phyloP scores from a whole-genome alignment of 2,888 invertebrate species.

The Andrena chrysosceles region DNA sequence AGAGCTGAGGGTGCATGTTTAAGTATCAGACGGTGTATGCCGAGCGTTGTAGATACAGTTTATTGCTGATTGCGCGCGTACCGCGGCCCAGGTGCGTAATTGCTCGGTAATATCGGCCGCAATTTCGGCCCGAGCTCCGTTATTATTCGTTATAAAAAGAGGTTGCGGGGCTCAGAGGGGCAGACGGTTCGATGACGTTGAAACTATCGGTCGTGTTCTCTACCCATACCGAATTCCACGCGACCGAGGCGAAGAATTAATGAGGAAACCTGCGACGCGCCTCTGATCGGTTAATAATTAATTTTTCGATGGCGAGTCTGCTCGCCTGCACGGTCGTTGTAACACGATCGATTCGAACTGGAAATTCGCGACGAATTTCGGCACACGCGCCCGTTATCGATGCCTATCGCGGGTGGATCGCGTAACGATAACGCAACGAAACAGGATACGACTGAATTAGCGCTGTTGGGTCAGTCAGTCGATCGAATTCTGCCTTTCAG shows the following conservation, averaged over 20 bases:
- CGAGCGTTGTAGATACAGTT: not conserved
- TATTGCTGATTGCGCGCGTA: not conserved
- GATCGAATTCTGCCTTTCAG: not conserved
- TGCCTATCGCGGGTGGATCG: conserved; percentile 5
- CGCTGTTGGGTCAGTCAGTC: not conserved
- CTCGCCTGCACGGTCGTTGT: too few relatives aligned
- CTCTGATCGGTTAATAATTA: too few relatives aligned
- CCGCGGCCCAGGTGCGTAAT: conserved; percentile 12
- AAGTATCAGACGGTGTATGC: not conserved
- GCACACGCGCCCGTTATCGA: not conserved
- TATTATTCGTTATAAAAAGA: conserved; percentile 30
- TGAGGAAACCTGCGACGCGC: too few relatives aligned
- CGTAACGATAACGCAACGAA: conserved; percentile 16
- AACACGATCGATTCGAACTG: too few relatives aligned
- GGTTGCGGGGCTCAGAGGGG: not conserved
- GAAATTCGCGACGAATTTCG: not conserved
- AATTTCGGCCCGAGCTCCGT: conserved; percentile 15
- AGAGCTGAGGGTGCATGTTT: not conserved
- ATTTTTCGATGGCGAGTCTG: not conserved
- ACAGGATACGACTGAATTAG: not conserved
- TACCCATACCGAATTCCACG: too few relatives aligned
- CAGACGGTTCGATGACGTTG: not conserved
- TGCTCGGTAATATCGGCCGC: conserved; percentile 5
- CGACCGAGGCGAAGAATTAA: too few relatives aligned
- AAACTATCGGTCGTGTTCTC: not conserved